Conservation (phyloP, 2,797 vertebrate genomes). For the Psittacula derbiana region DNA sequence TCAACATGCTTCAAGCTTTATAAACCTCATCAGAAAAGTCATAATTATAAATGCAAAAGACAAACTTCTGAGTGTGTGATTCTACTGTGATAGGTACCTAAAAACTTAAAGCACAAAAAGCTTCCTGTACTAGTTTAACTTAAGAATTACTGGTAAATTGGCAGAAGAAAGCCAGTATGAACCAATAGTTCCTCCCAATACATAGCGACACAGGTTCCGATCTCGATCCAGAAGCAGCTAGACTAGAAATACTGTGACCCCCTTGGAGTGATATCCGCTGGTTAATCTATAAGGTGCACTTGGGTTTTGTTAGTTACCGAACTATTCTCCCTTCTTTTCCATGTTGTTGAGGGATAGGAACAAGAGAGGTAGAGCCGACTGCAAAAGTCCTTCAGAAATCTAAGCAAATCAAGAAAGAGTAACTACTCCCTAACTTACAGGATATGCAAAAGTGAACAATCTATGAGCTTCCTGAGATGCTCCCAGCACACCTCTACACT, state of each 20-base stretch:
- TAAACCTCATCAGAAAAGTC: conserved; percentile 13
- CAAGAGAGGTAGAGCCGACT: not conserved
- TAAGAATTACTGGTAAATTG: not conserved
- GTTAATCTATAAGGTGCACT: not conserved
- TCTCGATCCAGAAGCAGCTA: not conserved
- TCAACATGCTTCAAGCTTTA: conserved; percentile 36
- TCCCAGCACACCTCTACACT: not conserved
- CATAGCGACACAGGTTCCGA: not conserved
- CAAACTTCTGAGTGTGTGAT: not conserved
- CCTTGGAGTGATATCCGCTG: not conserved
- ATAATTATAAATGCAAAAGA: conserved; percentile 31
- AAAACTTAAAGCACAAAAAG: not conserved
- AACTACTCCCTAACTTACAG: not conserved
- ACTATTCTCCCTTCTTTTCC: not conserved
- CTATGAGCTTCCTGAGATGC: not conserved
- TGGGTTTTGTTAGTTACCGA: not conserved
- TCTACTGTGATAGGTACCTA: not conserved
- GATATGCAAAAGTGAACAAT: not conserved
- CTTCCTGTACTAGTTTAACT: not conserved
- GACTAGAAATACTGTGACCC: not conserved
- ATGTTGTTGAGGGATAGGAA: not conserved
- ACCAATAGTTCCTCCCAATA: not conserved
- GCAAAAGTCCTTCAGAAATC: not conserved
- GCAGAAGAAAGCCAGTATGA: not conserved
- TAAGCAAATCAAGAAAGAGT: not conserved